Evolutionary conservation across 2,888 invertebrate species (phyloP), one percentile per base, ranked within the genome.

Genomic region (Apamea monoglypha): DNA sequence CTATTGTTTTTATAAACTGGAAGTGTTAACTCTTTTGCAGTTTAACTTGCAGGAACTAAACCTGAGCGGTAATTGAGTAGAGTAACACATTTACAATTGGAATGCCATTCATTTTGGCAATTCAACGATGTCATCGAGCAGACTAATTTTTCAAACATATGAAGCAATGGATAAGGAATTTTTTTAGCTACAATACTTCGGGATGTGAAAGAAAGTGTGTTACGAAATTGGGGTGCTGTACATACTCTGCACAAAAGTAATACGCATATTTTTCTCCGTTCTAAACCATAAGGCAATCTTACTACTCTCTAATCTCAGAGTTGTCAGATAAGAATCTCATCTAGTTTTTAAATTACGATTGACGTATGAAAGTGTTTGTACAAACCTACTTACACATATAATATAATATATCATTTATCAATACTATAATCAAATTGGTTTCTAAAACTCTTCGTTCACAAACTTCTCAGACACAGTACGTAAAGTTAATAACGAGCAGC

Each of bases 401-500:
- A 59, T n/a, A n/a, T n/a, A 59, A 59, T n/a, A 59, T n/a, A 56
- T 59, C n/a, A 59, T 59, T 59, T 12, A 59, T 59, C 12, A n/a
- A 12, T n/a, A 40, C 3, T 53, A 8, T 16, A 29, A 1, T 40
- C 18, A 14, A 8, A 29, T 50, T 50, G 18, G 4, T 63, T 56
- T 40, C 8, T 29, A 36, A 47, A 61, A 74, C 14, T 81, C 56
- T 0, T 36, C 14, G 14, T 59, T 59, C 59, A 77, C 47, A 77
- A 68, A 67, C 44, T 36, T 67, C 29, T 36, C 53, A 16, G n/a
- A 56, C 32, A 21, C 44, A n/a, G 29, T 40, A 56, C 8, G 25
- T 50, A 18, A 72, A 82, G 56, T 63, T 63, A 63, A 56, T 74
- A 83, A 79, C 32, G 74, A 74, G 14, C 25, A 72, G 47, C 59